Conservation (phyloP, 2,113 vertebrate genomes). For the Engraulis encrasicolus region DNA sequence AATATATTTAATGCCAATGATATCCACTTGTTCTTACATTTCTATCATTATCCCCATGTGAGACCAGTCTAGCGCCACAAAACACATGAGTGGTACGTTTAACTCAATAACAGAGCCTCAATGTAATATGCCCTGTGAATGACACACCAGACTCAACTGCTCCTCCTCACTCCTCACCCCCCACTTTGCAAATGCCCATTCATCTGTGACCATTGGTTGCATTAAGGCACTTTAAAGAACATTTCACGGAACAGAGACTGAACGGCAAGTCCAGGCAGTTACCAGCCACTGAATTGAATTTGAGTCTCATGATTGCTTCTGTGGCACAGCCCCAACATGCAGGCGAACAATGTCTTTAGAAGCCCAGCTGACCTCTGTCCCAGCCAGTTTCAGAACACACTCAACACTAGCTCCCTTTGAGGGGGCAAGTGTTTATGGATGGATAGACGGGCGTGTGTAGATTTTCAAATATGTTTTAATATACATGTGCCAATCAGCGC, state of each 20-base stretch:
- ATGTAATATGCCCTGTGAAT: not conserved
- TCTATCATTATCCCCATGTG: not conserved
- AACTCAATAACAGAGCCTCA: not conserved
- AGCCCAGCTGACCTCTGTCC: not conserved
- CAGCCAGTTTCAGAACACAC: not conserved
- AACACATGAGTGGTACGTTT: too few species aligned
- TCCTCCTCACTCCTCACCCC: not conserved
- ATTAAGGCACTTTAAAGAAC: not conserved
- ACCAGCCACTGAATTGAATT: not conserved
- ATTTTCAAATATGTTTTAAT: conserved; percentile 10
- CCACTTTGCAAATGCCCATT: not conserved
- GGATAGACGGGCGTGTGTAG: not conserved
- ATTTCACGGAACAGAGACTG: conserved; percentile 37
- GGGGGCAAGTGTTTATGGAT: not conserved
- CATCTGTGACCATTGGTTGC: not conserved
- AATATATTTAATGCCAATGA: too few species aligned
- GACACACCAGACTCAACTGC: not conserved
- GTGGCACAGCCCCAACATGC: not conserved
- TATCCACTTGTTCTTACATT: too few species aligned
- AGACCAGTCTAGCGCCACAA: too few species aligned
- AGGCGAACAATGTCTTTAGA: not conserved
- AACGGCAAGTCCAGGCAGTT: not conserved
- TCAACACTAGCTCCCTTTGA: not conserved
- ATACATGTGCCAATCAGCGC: conserved; percentile 31
- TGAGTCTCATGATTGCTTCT: not conserved